A percentile compares a stretch with the other conserved stretches of the same genome.
These are phyloP conservation scores for Corythoichthys intestinalis DNA, from an alignment of 2,113 vertebrate species.

Conservation along the genomic window DNA sequence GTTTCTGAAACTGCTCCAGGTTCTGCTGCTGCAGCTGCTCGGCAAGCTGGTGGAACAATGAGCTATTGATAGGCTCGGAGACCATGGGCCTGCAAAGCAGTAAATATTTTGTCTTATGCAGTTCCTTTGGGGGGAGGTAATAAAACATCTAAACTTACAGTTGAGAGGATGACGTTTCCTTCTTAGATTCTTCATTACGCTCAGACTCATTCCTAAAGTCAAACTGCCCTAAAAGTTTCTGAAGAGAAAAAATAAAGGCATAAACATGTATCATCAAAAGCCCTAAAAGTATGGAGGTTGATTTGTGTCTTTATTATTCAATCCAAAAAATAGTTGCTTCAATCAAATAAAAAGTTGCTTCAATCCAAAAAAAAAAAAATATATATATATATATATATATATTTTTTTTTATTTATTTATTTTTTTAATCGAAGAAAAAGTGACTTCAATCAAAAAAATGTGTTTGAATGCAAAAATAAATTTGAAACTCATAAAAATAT, in stretches of 20 bases:
- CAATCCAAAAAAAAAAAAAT: too few species aligned
- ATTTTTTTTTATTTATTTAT: too few species aligned
- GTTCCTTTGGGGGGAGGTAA: too few species aligned
- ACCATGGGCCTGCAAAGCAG: slow-evolving; percentile 81
- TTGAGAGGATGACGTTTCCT: slow-evolving; percentile 84
- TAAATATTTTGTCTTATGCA: slow-evolving; percentile 12
- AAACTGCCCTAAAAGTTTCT: slow-evolving; percentile 97
- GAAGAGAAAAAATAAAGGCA: slow-evolving; percentile 10
- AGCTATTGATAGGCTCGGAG: slow-evolving; percentile 94
- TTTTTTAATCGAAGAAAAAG: too few species aligned
- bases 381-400: too few species aligned
- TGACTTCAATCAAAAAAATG: too few species aligned
- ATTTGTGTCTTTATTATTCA: too few species aligned
- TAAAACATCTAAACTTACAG: slow-evolving; percentile 74
- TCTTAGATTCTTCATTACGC: slow-evolving; percentile 88
- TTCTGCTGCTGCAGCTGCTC: slow-evolving; percentile 98
- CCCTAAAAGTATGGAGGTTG: too few species aligned
- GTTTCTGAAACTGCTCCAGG: slow-evolving; percentile 93
- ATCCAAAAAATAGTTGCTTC: too few species aligned
- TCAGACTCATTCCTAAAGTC: slow-evolving; percentile 92
- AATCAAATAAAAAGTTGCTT: too few species aligned
- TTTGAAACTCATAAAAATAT: too few species aligned
- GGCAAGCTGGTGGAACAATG: slow-evolving; percentile 94
- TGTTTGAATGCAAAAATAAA: too few species aligned
- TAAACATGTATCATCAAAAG: neutral